phyloP scores from a whole-genome alignment of 2,113 vertebrate genomes.

The Saguinus midas region DNA sequence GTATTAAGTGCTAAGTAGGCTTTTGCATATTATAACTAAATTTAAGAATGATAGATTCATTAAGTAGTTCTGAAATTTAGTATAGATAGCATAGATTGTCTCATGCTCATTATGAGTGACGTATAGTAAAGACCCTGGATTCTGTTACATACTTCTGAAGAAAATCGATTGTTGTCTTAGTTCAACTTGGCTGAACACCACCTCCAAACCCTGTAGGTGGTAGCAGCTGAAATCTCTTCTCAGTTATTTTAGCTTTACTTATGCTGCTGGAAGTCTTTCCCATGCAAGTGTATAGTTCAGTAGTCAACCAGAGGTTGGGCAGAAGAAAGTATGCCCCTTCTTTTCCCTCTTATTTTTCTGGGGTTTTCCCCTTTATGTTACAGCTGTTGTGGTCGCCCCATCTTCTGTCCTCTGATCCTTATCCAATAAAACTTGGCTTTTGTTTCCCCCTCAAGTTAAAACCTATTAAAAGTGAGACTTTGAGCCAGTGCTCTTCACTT shows the following conservation, averaged over 20 bases:
- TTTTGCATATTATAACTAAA: constrained; percentile 5
- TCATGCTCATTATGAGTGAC: background rate
- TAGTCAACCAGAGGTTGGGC: background rate
- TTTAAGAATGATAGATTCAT: background rate
- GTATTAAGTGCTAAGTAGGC: background rate
- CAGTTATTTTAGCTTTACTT: background rate
- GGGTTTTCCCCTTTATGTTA: background rate
- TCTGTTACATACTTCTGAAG: background rate
- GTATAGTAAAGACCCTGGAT: background rate
- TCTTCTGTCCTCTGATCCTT: background rate
- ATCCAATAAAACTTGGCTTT: background rate
- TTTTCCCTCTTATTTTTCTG: background rate
- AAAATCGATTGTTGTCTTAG: background rate
- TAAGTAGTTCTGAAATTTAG: constrained; percentile 3
- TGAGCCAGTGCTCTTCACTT: background rate
- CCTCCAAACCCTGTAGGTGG: background rate
- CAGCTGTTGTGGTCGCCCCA: background rate
- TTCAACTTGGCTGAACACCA: background rate
- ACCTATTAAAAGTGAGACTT: background rate
- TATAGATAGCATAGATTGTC: background rate
- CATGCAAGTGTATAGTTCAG: background rate
- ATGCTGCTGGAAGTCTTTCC: background rate
- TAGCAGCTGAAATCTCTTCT: background rate
- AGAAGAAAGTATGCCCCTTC: too few relatives aligned
- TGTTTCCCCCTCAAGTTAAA: background rate